Base-by-base conservation (phyloP, 2,797 vertebrate genomes). In the Synaphobranchus kaupii region DNA sequence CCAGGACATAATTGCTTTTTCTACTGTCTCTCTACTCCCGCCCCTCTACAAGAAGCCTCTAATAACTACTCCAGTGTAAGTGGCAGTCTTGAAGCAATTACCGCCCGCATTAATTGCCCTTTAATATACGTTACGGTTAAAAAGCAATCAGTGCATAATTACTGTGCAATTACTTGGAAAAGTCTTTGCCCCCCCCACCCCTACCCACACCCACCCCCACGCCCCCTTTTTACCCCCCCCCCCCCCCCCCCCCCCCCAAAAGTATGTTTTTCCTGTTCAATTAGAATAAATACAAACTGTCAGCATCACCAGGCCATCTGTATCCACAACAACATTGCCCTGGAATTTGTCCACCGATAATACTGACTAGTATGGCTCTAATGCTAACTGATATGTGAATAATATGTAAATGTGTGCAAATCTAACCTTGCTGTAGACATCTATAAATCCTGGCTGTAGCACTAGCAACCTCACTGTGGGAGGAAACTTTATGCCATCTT, bases 31-130 rank as follows among this genome's bases (percentile, higher is more conserved):
- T n/a, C 4, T 86, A 25, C 48, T 4, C 25, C 78, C 50, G 20
- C 81, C 39, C 28, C 56, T 87, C 66, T 85, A 82, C 56, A 44
- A 86, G 89, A 85, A 68, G 87, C 87, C 90, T 90, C 84, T 90
- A 88, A 93, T 93, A 91, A 91, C 88, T 89, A 89, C 90, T 91
- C 86, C 52, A 87, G 87, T 90, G 87, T 90, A 89, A 90, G 86
- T 89, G 91, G 89, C 87, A 87, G 89, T 91, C 92, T 93, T 85
- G 50, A 92, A 93, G 92, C 91, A 94, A 94, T 94, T 93, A 94
- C 88, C 85, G 89, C 87, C 9, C 48, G 84, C 88, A 91, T 94
- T 93, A 94, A 94, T 92, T 92, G 92, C 87, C 66, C 90, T 91
- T 93, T 91, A 93, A 92, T 91, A 90, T 85, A 91, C 48, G 89